A percentile compares a stretch with the other conserved stretches of the same genome.
These are phyloP conservation scores for Acropora yongei DNA, from an alignment of 64 coral and sea anemone species.

Conservation along the genomic window DNA sequence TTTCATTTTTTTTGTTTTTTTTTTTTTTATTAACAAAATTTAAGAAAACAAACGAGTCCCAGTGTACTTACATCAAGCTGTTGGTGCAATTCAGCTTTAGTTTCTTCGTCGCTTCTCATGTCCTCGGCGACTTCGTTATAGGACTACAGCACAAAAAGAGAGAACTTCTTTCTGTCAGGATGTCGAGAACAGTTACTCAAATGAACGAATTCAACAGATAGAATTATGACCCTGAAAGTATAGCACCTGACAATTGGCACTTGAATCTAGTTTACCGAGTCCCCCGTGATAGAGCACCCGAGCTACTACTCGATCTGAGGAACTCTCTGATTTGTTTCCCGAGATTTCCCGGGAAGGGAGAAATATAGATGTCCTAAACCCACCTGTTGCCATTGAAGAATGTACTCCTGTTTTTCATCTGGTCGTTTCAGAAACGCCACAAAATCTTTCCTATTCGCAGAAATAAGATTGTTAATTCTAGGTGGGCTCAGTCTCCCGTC, in stretches of 20 bases:
- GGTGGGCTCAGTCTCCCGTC: background rate
- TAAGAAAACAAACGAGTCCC: background rate
- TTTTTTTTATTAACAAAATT: too few species aligned
- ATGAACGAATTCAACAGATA: too few species aligned
- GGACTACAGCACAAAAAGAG: conserved; percentile 11
- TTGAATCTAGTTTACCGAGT: too few species aligned
- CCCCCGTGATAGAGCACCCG: too few species aligned
- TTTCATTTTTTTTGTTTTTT: too few species aligned
- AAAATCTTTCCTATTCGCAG: conserved; percentile 79
- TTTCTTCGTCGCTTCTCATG: conserved; percentile 77
- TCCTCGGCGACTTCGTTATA: conserved; percentile 80
- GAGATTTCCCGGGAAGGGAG: too few species aligned
- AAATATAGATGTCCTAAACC: too few species aligned
- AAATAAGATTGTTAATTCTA: background rate
- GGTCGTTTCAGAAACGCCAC: conserved; percentile 86
- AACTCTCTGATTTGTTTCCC: too few species aligned
- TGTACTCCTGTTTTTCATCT: conserved; percentile 96
- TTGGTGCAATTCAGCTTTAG: conserved; percentile 80
- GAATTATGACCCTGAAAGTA: too few species aligned
- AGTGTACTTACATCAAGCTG: conserved; percentile 71
- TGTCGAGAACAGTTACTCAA: too few species aligned
- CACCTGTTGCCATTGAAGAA: conserved; percentile 95
- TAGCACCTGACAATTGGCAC: too few species aligned
- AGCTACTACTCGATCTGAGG: too few species aligned
- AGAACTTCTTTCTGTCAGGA: background rate